These are phyloP conservation scores for Agelas oroides DNA, from an alignment of 37 sponge, comb jelly and placozoan genomes.

Conservation along the genomic window DNA sequence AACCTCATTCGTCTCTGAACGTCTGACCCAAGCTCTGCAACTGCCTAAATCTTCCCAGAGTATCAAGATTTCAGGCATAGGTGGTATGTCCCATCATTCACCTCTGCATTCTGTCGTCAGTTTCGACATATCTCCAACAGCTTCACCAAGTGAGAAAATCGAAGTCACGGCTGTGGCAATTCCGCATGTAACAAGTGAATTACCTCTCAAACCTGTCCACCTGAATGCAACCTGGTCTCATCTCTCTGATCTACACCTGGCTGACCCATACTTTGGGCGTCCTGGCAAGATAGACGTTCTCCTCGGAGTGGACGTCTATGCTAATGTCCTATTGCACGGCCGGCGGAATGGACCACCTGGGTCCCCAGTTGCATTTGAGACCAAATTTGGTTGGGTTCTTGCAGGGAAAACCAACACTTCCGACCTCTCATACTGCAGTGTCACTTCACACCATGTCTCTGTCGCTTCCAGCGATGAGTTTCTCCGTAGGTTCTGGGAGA, in stretches of 20 bases:
- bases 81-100: neutral
- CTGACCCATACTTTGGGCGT: conserved; percentile 17
- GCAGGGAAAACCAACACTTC: conserved; percentile 18
- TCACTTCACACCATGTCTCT: conserved; percentile 17
- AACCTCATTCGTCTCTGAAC: conserved; percentile 27
- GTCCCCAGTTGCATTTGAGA: conserved; percentile 23
- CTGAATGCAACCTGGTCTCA: conserved; percentile 25
- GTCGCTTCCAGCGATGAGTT: conserved; percentile 34
- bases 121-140: neutral
- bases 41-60: neutral
- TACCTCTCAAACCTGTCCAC: conserved; percentile 14
- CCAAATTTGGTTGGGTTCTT: conserved; percentile 57
- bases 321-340: conserved; percentile 17
- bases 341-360: too few relatives aligned
- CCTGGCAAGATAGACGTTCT: conserved; percentile 18
- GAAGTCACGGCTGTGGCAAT: conserved; percentile 31
- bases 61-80: conserved; percentile 15
- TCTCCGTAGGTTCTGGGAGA: conserved; percentile 60
- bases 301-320: conserved; percentile 22
- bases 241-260: conserved; percentile 12
- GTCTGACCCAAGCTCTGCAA: conserved; percentile 14
- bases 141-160: neutral
- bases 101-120: neutral
- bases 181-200: conserved; percentile 28
- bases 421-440: neutral